Percentiles rank a stretch among this genome's conserved stretches.
Conservation (phyloP, 2,113 vertebrate species). For the Alethe castanea region DNA sequence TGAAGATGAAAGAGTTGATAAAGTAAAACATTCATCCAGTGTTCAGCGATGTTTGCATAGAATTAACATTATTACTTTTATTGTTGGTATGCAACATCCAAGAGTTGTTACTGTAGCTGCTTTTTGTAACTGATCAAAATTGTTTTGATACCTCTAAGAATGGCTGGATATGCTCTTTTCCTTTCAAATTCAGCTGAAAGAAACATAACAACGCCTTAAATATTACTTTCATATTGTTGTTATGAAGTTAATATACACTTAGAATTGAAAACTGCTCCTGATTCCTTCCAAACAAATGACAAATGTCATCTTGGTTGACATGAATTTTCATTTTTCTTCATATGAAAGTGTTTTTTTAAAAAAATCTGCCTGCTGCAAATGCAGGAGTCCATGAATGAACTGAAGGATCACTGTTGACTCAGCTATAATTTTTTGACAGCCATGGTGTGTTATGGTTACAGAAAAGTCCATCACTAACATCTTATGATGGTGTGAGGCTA, state of each 20-base stretch:
- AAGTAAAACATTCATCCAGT: neutral
- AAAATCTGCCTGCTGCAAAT: neutral
- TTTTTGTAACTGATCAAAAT: neutral
- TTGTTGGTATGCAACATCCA: neutral
- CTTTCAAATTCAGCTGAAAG: neutral
- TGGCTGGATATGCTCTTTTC: neutral
- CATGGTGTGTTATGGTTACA: neutral
- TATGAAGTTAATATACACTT: neutral
- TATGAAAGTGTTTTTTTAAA: neutral
- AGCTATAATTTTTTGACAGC: neutral
- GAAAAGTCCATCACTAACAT: neutral
- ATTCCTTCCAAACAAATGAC: neutral
- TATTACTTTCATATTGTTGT: neutral
- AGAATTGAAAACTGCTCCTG: neutral
- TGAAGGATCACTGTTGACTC: neutral
- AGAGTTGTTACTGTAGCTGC: neutral
- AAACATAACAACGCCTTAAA: neutral
- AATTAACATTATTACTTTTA: neutral
- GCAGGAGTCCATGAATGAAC: too few relatives aligned
- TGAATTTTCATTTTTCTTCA: neutral
- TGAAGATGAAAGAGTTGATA: neutral
- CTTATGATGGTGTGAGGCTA: neutral
- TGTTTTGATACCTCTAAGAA: neutral
- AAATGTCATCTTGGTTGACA: neutral
- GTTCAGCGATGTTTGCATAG: neutral